Base-by-base conservation (phyloP, 2,888 invertebrate species). In the Lasioglossum marginatum region DNA sequence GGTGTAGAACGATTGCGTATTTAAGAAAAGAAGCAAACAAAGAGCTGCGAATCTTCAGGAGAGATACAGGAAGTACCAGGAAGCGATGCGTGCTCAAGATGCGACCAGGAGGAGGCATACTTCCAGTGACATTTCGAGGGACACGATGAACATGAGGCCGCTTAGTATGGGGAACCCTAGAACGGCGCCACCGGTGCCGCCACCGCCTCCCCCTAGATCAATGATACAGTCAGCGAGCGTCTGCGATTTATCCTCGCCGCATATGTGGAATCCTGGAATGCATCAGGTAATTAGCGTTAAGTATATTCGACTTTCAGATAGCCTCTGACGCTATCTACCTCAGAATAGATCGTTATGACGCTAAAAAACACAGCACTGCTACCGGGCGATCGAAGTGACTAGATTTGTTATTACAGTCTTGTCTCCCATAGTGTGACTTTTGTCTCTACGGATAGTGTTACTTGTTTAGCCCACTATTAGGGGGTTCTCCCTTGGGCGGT, bases 11-110 rank as follows among this genome's bases (percentile, higher is more conserved):
- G 68, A 37, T 52, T 4, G 23, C 4, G 23, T 23, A 34, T 60
- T 72, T 63, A 70, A 45, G 34, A 37, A 16, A 31, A n/a, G 43
- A 45, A n/a, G 52, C 16, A 76, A 45, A 45, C 48, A 72, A 72
- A 48, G 8, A 27, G 4, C 31, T 71, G 31, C 60, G 71, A 68
- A 66, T 78, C 75, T 87, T 52, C 71, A 95, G 95, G 95, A 95
- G 82, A 91, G 95, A 75, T 95, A 95, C 73, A 93, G 94, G 71
- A 92, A 93, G 73, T 95, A 92, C 96, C 97, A 89, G 94, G 97
- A 93, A 95, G 97, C 91, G 93, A 96, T 93, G 96, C 96, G 93
- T 93, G 96, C 93, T 88, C 96, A 92, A 96, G 96, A 92, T 95
- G 96, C 91, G 91, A 96, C 91, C 27, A 91, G 95, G 70, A 90